Base-by-base conservation (phyloP, 2,888 invertebrate genomes). In the Aspidiotus rigidus region DNA sequence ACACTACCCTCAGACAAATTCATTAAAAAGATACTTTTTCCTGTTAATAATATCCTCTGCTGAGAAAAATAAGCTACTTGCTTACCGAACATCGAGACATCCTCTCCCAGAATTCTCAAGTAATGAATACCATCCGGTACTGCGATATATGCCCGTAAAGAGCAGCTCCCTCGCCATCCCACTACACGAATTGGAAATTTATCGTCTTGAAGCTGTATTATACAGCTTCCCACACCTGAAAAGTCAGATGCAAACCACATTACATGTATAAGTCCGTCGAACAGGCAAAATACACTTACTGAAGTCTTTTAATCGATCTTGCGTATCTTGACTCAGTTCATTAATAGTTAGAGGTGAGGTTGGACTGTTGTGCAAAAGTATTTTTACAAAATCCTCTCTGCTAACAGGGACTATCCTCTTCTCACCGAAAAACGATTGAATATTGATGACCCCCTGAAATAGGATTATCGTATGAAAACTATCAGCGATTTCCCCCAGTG, bases 141-240 rank as follows among this genome's bases (percentile, higher is more conserved):
- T 39, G 92, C 86, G 44, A 95, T 89, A 79, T 96, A 97, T 0
- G 93, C 93, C 15, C 94, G 82, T 17, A 95, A 80, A 0, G 93
- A 91, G 71, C 86, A 85, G 11, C 87, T 89, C 7, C 96, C 96
- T 72, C 91, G 85, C 96, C 97, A 97, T 0, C 95, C 96, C 62
- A 91, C 92, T 71, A 93, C 79, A 53, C 84, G 83, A 62, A 93
- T 80, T 49, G 78, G 77, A 53, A 81, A 76, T 10, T 78, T 77
- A 7, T 83, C 79, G 61, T 76, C 75, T 70, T 8, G 10, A 41
- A 72, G 40, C 56, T 67, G 64, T 13, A 72, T 49, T 71, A 67
- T 70, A 61, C 64, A 72, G 67, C 71, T 72, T 11, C 71, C 71
- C 63, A 63, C 15, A 42, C 64, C 72, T 72, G 59, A 41, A 39